Evolutionary conservation across 1,140 invertebrate genomes (phyloP).

Genomic region (Streblospio benedicti): DNA sequence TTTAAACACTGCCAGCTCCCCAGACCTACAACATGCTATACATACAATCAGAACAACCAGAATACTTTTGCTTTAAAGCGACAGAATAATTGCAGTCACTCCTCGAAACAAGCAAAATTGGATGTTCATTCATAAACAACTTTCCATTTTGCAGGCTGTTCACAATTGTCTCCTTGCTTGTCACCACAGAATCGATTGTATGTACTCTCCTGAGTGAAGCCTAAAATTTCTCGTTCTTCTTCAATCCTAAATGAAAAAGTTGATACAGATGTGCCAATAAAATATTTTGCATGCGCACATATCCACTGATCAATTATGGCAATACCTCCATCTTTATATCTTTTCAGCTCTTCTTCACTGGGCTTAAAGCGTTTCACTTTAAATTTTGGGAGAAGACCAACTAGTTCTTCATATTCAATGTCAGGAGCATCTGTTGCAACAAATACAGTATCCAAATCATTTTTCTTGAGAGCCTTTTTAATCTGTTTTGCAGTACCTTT

Average conservation of each 20-base stretch:
- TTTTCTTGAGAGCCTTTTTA: conserved; percentile 51
- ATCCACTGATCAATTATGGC: conserved; percentile 96
- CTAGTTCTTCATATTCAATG: neutral
- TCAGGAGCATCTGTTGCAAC: conserved; percentile 69
- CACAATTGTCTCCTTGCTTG: conserved; percentile 34
- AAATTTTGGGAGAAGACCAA: conserved; percentile 30
- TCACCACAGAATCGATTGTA: conserved; percentile 75
- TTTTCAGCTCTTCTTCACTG: conserved; percentile 29
- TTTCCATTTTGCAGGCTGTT: conserved; percentile 51
- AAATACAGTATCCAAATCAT: conserved; percentile 61
- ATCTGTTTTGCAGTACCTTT: conserved; percentile 64
- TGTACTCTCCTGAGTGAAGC: conserved; percentile 68
- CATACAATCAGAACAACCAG: too few relatives aligned
- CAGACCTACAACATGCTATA: too few relatives aligned
- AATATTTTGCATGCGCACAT: conserved; percentile 75
- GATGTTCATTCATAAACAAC: conserved; percentile 28
- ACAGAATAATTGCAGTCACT: too few relatives aligned
- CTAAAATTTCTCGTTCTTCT: conserved; percentile 91
- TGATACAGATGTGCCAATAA: conserved; percentile 85
- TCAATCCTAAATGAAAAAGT: conserved; percentile 94
- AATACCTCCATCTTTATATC: conserved; percentile 71
- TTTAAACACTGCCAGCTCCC: too few relatives aligned
- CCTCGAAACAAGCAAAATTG: too few relatives aligned
- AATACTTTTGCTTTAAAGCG: too few relatives aligned
- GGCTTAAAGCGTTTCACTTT: conserved; percentile 51